Evolutionary conservation across 2,888 invertebrate species (phyloP), one percentile per base, ranked within the genome.

Genomic region (Ypsolopha sequella): DNA sequence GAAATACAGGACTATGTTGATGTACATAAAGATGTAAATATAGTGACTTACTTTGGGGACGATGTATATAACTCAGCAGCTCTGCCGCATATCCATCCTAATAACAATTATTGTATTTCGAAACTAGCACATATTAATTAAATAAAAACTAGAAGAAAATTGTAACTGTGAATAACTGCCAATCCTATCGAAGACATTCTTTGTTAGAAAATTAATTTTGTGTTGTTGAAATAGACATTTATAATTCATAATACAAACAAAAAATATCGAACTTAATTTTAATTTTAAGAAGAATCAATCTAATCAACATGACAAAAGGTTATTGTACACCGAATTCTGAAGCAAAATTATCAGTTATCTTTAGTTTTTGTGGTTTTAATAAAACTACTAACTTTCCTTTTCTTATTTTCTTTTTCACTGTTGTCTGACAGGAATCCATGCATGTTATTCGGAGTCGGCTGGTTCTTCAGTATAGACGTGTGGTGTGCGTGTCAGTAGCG

Each of bases 71-170:
- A 58, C 55, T 59, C 57, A 68, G 69, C 74, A 74, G 76, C 73
- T 75, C 72, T 68, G 80, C 75, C 76, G 76, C 80, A 80, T 82
- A 82, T 81, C 81, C 81, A 80, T 81, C 79, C 78, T 80, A 68
- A 68, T 68, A 68, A 71, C 66, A 61, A 63, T 68, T 64, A 62
- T 52, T 56, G 58, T 70, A 70, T 67, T 64, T 66, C 61, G 57
- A 61, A 56, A 68, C 67, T 67, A 61, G 57, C 41, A 50, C 39
- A 64, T 60, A 51, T 62, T 55, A 63, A 64, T 48, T 52, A 54
- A 14, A 36, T 41, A 7, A 48, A 39, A 49, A 49, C 14, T 38
- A 46, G 46, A 11, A 46, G 33, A 35, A 46, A 45, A 46, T 33
- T 34, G 14, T 6, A 33, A 10, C 33, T 7, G 7, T 44, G 41